phyloP scores from a whole-genome alignment of 2,888 invertebrate genomes.

The Lordiphosa fenestrarum region DNA sequence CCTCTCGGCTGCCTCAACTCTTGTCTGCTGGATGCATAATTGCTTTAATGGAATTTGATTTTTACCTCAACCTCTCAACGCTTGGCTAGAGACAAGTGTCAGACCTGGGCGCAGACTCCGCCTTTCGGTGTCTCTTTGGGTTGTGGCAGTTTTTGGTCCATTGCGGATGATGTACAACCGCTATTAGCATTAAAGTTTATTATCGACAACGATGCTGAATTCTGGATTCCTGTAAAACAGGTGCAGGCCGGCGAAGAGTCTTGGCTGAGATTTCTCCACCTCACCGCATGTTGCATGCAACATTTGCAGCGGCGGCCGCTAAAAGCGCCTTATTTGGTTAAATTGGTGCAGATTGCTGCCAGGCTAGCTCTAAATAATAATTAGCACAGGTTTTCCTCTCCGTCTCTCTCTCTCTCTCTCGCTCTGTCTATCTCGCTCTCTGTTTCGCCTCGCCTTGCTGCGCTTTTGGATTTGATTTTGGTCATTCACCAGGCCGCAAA shows the following conservation, averaged over 20 bases:
- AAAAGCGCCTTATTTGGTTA: conserved; percentile 77
- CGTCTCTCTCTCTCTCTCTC: conserved; percentile 3
- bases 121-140: background rate
- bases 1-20: conserved; percentile 4
- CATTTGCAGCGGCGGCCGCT: conserved; percentile 48
- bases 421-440: conserved; percentile 27
- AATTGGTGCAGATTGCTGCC: conserved; percentile 74
- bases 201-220: conserved; percentile 70
- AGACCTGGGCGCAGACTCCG: conserved; percentile 6
- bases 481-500: conserved; percentile 61
- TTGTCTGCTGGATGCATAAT: conserved; percentile 52
- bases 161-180: conserved; percentile 74
- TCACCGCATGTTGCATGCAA: conserved; percentile 65
- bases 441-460: conserved; percentile 71
- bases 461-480: conserved; percentile 65
- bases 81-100: conserved; percentile 28
- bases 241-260: conserved; percentile 68
- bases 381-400: conserved; percentile 73
- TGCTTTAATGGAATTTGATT: conserved; percentile 76
- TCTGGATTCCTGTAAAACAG: conserved; percentile 76
- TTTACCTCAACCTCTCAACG: conserved; percentile 38
- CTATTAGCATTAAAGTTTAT: conserved; percentile 78
- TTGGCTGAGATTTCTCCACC: conserved; percentile 56
- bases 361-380: conserved; percentile 72
- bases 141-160: conserved; percentile 59